Base-by-base conservation (phyloP, 2,113 vertebrate species). In the Brienomyrus brachyistius region DNA sequence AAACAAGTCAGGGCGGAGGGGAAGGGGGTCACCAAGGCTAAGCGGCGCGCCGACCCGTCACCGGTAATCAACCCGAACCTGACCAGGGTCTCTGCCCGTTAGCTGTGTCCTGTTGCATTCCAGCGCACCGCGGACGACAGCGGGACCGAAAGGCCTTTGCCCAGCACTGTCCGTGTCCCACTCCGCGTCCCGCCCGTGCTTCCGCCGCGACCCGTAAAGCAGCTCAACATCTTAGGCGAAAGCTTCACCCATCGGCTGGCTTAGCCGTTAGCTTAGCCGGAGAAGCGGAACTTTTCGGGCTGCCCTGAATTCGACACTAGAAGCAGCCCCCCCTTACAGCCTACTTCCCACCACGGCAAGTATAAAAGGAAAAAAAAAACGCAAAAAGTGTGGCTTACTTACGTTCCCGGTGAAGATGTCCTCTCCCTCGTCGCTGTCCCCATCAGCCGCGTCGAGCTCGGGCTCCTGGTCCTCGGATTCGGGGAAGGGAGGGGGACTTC, bases 361-460 rank as follows among this genome's bases (percentile, higher is more conserved):
- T 40, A 19, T 17, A 43, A 43, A 77, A 77, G 4, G 40, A 40
- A 62, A 40, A 40, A 77, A 40, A 80, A 19, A 86, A 51, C 4
- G 1, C 0, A n/a, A 17, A 23, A 0, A 40, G 4, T 19, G 1
- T 77, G 19, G 17, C 23, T 9, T 51, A 89, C 94, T 43, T 89
- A 95, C 94, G 11, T 94, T 95, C 83, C 94, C 96, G 3, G 96
- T 96, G 91, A 99, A 99, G 83, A 98, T 97, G 91, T 99, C 98
- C 92, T 98, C 97, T 89, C 97, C 98, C 52, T 99, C 98, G 91
- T 96, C 95, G 89, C 97, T 98, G 94, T 97, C 97, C 82, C 92
- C 96, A 1, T 92, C 94, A 21, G 94, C 95, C 89, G 92, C 92
- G 50, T 94, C 94, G n/a, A 87, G 23, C 19, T 90, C 92, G 74